Evolutionary conservation across 2,888 invertebrate species (phyloP), one percentile per base, ranked within the genome.

Genomic region (Volucella inflata): DNA sequence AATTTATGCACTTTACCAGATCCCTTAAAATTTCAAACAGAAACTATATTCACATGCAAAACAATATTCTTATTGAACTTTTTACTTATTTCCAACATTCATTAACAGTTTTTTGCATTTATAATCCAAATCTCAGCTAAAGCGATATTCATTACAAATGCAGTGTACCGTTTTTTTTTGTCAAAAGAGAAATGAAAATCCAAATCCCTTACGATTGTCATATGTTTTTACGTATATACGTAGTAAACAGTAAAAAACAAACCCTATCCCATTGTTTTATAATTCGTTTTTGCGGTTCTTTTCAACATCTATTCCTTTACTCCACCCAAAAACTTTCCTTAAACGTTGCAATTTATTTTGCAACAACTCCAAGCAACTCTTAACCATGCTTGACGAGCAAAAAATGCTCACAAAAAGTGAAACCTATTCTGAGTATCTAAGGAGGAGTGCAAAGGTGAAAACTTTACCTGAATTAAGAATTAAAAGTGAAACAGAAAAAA

Each of bases 281-380:
- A 77, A 83, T 78, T 83, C 68, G 70, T 78, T 78, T 83, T 79
- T 50, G 64, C 44, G 67, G 40, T 40, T 55, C 44, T 44, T 30
- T 44, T 67, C 14, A 17, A 10, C 16, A 50, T 21, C 8, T 16
- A 59, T 16, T 30, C 4, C 21, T n/a, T 21, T 16, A 11, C 21
- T 44, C 11, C 8, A 12, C 40, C n/a, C 6, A 14, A 17, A 30
- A 30, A 30, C 30, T 30, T 30, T 30, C 6, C 30, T 50, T 16
- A 16, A 16, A 50, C 16, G 50, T 6, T 16, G 50, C n/a, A 50
- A 16, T 16, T 50, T 11, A 16, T 50, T 16, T 50, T 50, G 50
- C 8, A 16, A 53, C 53, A 53, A 53, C 12, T 30, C 53, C 17
- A 53, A 53, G 12, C 2, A 53, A 53, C 53, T 53, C 30, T 53